Evolutionary conservation across 2,797 vertebrate species (phyloP).

Genomic region (Falco biarmicus): DNA sequence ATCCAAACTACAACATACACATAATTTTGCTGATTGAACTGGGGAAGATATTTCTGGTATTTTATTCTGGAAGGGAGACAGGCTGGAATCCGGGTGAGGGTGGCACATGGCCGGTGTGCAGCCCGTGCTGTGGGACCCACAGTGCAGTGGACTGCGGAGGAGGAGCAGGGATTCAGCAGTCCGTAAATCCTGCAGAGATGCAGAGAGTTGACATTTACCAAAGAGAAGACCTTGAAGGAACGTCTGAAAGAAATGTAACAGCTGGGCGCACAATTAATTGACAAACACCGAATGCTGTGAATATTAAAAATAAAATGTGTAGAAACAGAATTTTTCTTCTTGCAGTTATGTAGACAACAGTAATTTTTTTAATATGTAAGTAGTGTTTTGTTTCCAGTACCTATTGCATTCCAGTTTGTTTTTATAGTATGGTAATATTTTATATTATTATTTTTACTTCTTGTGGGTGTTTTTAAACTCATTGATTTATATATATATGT

Average conservation of each 20-base stretch:
- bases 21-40: neutral
- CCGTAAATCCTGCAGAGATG: constrained; percentile 24
- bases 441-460: neutral
- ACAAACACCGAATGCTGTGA: constrained; percentile 3
- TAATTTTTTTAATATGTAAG: neutral
- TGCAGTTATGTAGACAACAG: neutral
- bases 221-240: constrained; percentile 51
- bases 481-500: neutral
- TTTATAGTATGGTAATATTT: neutral
- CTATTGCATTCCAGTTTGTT: neutral
- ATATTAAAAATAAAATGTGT: constrained; percentile 11
- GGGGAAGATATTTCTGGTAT: neutral
- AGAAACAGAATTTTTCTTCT: neutral
- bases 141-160: neutral
- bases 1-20: neutral
- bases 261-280: constrained; percentile 20
- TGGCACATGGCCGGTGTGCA: neutral
- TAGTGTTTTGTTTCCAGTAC: neutral
- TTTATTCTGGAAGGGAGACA: neutral
- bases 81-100: neutral
- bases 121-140: neutral
- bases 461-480: neutral
- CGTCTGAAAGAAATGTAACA: constrained; percentile 48
- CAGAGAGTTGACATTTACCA: constrained; percentile 40
- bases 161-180: constrained; percentile 12